Percentiles rank a stretch among this genome's conserved stretches.
Evolutionary conservation across 2,888 invertebrate genomes (phyloP).

Genomic region (Lordiphosa fenestrarum): DNA sequence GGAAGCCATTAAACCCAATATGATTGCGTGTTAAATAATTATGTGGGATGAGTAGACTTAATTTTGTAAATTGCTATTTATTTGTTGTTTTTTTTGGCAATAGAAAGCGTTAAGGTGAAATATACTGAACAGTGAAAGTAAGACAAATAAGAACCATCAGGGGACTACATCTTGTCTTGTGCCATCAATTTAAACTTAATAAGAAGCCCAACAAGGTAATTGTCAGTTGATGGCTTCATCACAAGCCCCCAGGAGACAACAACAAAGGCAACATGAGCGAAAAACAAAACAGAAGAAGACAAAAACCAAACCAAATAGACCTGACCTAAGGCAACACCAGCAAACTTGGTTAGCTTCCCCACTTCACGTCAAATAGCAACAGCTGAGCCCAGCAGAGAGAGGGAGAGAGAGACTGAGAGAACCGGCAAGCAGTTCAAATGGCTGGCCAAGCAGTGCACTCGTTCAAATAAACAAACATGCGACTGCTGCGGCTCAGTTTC

Average conservation of each 20-base stretch:
- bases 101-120: conserved; percentile 34
- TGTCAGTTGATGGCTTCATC: conserved; percentile 65
- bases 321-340: conserved; percentile 68
- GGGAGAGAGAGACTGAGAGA: conserved; percentile 1
- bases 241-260: conserved; percentile 40
- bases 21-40: conserved; percentile 38
- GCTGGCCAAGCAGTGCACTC: conserved; percentile 29
- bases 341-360: conserved; percentile 2
- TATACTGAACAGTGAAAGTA: conserved; percentile 38
- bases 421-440: conserved; percentile 36
- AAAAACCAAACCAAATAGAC: conserved; percentile 44
- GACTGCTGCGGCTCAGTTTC: conserved; percentile 54
- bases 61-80: conserved; percentile 25
- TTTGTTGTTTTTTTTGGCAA: not conserved
- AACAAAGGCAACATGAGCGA: conserved; percentile 42
- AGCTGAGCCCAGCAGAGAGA: conserved; percentile 17
- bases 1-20: not conserved
- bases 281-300: conserved; percentile 25
- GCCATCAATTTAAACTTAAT: conserved; percentile 49
- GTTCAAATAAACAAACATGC: conserved; percentile 62
- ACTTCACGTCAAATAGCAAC: conserved; percentile 26
- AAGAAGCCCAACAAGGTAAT: conserved; percentile 49
- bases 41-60: conserved; percentile 31
- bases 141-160: conserved; percentile 24
- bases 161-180: conserved; percentile 1